phyloP scores from a whole-genome alignment of 2,113 vertebrate species.

The Calidris pugnax region DNA sequence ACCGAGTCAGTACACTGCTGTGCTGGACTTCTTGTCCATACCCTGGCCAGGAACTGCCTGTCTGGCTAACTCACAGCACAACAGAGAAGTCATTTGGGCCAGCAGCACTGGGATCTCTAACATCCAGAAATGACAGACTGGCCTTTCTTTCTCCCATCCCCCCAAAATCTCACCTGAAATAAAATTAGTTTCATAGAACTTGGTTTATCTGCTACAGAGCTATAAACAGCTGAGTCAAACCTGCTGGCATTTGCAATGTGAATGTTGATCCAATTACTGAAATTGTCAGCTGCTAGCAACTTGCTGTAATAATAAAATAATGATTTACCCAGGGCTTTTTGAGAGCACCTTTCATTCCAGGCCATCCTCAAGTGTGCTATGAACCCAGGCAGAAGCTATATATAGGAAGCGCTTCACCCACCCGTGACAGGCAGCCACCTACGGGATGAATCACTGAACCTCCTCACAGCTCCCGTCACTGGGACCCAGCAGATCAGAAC shows the following conservation, averaged over 20 bases:
- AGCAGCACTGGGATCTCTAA: background rate
- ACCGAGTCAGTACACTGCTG: background rate
- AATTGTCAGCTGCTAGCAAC: conserved; percentile 6
- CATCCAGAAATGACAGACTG: background rate
- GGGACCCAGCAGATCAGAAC: background rate
- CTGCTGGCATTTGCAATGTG: conserved; percentile 8
- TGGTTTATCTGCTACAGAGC: background rate
- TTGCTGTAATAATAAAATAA: conserved; percentile 14
- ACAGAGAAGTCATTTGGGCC: background rate
- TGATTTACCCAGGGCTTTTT: background rate
- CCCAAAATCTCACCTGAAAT: background rate
- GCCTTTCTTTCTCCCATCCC: background rate
- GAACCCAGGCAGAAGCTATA: conserved; percentile 9
- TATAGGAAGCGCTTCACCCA: conserved; percentile 35
- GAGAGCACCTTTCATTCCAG: conserved; percentile 33
- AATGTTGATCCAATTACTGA: conserved; percentile 18
- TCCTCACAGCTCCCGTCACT: background rate
- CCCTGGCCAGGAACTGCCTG: background rate
- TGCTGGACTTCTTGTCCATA: background rate
- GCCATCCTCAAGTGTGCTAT: background rate
- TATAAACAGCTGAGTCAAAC: conserved; percentile 27
- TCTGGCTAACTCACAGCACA: background rate
- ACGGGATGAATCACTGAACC: conserved; percentile 38
- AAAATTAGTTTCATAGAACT: background rate
- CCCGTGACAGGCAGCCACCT: conserved; percentile 51